phyloP scores from a whole-genome alignment of 2,888 invertebrate species.

The Phyllotreta striolata region DNA sequence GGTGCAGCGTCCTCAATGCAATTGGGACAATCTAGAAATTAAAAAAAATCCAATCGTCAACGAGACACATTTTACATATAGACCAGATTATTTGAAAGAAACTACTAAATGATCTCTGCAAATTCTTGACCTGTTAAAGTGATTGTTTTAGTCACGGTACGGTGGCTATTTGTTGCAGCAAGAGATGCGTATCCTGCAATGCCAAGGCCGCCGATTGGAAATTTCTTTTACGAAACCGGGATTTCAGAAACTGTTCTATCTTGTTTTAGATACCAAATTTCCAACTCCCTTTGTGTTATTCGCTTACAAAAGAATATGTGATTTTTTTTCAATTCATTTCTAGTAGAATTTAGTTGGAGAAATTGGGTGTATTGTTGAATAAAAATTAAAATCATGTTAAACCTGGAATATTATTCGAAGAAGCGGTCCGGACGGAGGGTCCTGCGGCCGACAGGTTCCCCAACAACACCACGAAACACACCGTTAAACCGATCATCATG shows the following conservation, averaged over 20 bases:
- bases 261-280: slow-evolving; percentile 7
- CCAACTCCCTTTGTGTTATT: too few relatives aligned
- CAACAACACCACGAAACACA: slow-evolving; percentile 42
- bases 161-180: neutral
- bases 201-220: slow-evolving; percentile 16
- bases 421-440: slow-evolving; percentile 43
- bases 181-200: slow-evolving; percentile 16
- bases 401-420: slow-evolving; percentile 34
- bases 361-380: slow-evolving; percentile 7
- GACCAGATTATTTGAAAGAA: neutral
- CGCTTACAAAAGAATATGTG: too few relatives aligned
- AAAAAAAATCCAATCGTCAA: too few relatives aligned
- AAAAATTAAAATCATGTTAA: slow-evolving; percentile 16
- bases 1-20: slow-evolving; percentile 76
- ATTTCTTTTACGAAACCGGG: neutral
- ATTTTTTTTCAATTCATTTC: too few relatives aligned
- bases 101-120: slow-evolving; percentile 15
- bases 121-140: slow-evolving; percentile 9
- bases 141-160: slow-evolving; percentile 12
- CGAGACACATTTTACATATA: too few relatives aligned
- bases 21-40: slow-evolving; percentile 77
- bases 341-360: slow-evolving; percentile 4
- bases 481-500: slow-evolving; percentile 40
- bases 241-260: neutral
- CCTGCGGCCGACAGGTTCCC: slow-evolving; percentile 47